Base-by-base conservation (phyloP, 2,888 invertebrate species). In the Lasioglossum calceatum region DNA sequence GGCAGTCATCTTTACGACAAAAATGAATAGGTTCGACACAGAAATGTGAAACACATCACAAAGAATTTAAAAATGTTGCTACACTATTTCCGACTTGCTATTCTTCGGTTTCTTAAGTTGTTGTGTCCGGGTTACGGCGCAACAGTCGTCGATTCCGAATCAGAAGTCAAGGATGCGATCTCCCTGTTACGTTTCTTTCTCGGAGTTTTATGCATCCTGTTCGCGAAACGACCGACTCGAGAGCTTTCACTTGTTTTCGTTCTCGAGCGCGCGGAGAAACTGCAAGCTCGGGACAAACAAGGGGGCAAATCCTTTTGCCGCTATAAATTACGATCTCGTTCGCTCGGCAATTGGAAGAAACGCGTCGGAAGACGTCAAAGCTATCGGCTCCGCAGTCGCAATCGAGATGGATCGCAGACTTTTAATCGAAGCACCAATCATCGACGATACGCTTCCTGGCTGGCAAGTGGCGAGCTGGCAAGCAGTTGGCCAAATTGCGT, bases 401-500 rank as follows among this genome's bases (percentile, higher is more conserved):
- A 12, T 58, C 50, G n/a, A 36, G 44, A 82, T 67, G n/a, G 39
- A 78, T 79, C 75, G 67, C 32, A 16, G 8, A 58, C 36, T 47
- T 32, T 71, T 39, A 71, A 79, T 67, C 27, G 77, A 4, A 3
- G 64, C 54, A 64, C 23, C 83, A 79, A 73, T 85, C 79, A 72
- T 54, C 32, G 39, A 14, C 32, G 50, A 70, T 39, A 10, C 64
- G 16, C 42, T 71, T 61, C 39, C 70, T 16, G 50, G 27, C 23
- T 44, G 70, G 71, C 77, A 44, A 4, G 16, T 42, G 8, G 32
- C 58, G 64, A 32, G 64, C 64, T 64, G 32, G 39, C 47, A 50
- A 54, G 77, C 77, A 47, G 80, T 82, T 77, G 84, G 61, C 71
- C 79, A 74, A 84, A 81, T 85, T 79, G 44, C 81, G 64, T 84